A percentile compares a stretch with the other conserved stretches of the same genome.
Evolutionary conservation across 2,888 invertebrate species (phyloP).

Genomic region (Autographa gamma): DNA sequence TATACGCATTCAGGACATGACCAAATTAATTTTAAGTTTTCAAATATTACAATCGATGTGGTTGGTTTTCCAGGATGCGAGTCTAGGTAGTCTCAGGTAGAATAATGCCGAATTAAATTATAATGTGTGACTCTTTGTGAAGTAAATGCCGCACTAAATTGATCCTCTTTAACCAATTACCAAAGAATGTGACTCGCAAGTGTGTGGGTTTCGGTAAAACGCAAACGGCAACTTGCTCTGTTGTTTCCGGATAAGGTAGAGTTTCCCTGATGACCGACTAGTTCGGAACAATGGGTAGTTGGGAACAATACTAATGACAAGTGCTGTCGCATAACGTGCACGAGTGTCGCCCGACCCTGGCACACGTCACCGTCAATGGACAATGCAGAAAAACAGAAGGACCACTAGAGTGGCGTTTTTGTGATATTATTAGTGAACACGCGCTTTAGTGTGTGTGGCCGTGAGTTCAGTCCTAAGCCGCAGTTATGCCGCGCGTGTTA

Average conservation of each 20-base stretch:
- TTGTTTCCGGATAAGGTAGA: not conserved
- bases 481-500: not conserved
- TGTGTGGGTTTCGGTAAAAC: not conserved
- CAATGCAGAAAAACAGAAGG: not conserved
- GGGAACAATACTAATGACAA: constrained; percentile 39
- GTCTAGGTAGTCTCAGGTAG: no score
- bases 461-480: not conserved
- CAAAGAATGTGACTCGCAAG: not conserved
- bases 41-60: no score
- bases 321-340: constrained; percentile 13
- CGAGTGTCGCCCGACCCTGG: not conserved
- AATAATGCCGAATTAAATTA: no score
- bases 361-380: not conserved
- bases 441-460: not conserved
- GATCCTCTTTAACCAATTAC: no score
- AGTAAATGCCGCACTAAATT: no score
- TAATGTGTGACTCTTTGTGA: no score
- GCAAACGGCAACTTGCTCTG: not conserved
- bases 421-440: no score
- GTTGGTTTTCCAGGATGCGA: no score
- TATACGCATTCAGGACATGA: no score
- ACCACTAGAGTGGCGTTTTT: not conserved
- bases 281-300: constrained; percentile 46
- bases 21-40: no score
- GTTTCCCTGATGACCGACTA: constrained; percentile 19